Evolutionary conservation across 1,140 invertebrate species (phyloP), one percentile per base, ranked within the genome.

Genomic region (Drosophila tropicalis): DNA sequence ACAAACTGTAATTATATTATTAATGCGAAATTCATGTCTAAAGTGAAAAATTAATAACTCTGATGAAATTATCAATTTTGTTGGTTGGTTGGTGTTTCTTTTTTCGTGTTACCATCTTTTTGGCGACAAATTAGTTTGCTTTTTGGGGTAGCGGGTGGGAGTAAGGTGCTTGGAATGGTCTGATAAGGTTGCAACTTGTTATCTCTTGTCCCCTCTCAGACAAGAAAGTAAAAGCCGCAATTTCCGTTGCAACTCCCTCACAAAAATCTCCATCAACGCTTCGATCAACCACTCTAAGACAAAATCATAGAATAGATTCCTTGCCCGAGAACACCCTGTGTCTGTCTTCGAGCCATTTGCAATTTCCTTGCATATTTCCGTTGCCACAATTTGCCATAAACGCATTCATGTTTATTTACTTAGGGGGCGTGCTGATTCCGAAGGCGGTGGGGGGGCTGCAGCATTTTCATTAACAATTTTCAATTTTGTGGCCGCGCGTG

Each of bases 291-390:
- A 15, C 15, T 19, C n/a, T 60, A 57, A 55, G 61, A 66, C 54
- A 39, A 39, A 29, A 39, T 41, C 60, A 51, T 40, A 5, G 17
- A 65, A 10, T 72, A 25, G 47, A 70, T 67, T 39, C 63, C 41
- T 29, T 44, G 19, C 40, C 15, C 15, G 19, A 51, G 17, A 22
- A 12, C 70, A 65, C 22, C 51, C 60, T 65, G 67, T 75, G 65
- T 69, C 65, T 32, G 69, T 79, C 70, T 79, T 86, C 83, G 82
- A 76, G 81, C 72, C 71, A 81, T 76, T 87, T 63, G 75, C 82
- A 86, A 86, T 86, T 86, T 86, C 82, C 82, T 87, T 79, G 83
- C 83, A 86, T 87, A 86, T 87, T 86, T 86, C 82, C 82, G 82
- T 80, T 71, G 81, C 76, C 67, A 77, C 77, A 76, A 85, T 60